A percentile compares a stretch with the other conserved stretches of the same genome.
Evolutionary conservation across 2,113 vertebrate genomes (phyloP).

Genomic region (Oryzias celebensis): DNA sequence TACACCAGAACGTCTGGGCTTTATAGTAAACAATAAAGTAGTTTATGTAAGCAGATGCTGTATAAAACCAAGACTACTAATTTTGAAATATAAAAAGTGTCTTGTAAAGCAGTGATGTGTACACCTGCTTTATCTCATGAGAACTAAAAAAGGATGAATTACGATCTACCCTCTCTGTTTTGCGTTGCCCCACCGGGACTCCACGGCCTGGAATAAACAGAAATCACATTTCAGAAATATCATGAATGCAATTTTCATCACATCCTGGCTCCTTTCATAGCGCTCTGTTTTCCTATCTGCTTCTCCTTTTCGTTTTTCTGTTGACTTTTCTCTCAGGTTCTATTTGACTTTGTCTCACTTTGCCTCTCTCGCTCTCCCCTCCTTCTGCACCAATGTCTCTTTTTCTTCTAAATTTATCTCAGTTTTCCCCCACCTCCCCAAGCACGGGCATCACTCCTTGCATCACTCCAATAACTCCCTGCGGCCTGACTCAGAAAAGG

Average conservation of each 20-base stretch:
- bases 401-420: conserved; percentile 14
- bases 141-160: conserved; percentile 18
- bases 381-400: conserved; percentile 28
- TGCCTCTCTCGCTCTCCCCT: conserved; percentile 40
- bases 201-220: conserved; percentile 21
- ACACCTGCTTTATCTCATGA: conserved; percentile 17
- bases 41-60: conserved; percentile 6
- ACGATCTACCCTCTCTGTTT: conserved; percentile 13
- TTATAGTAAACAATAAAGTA: conserved; percentile 29
- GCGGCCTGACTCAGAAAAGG: conserved; percentile 45
- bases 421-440: conserved; percentile 17
- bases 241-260: conserved; percentile 13
- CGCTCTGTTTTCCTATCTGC: conserved; percentile 2
- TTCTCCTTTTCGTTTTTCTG: conserved; percentile 5
- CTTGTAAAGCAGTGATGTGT: conserved; percentile 12
- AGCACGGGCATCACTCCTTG: conserved; percentile 49
- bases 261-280: background rate
- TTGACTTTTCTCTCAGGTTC: conserved; percentile 44
- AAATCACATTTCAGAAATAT: conserved; percentile 19
- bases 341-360: conserved; percentile 54
- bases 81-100: conserved; percentile 36
- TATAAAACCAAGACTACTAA: background rate
- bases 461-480: conserved; percentile 47
- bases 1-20: conserved; percentile 3
- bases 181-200: conserved; percentile 27